Conservation (phyloP, 2,888 invertebrate genomes). For the Danaus chrysippus region DNA sequence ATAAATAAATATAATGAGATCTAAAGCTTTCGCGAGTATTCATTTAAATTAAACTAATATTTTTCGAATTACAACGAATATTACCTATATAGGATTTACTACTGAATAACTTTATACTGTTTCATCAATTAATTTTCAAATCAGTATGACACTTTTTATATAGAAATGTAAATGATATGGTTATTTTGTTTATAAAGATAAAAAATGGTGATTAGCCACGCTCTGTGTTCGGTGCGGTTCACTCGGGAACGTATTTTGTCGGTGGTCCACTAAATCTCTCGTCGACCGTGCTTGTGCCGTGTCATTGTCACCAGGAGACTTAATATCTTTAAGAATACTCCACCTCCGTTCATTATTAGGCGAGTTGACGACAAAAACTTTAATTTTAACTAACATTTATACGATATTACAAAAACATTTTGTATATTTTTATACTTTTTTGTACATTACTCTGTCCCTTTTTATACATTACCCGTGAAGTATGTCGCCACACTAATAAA, state of each 20-base stretch:
- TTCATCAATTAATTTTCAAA: too few relatives aligned
- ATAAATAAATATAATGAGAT: too few relatives aligned
- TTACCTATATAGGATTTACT: too few relatives aligned
- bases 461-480: too few relatives aligned
- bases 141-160: too few relatives aligned
- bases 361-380: too few relatives aligned
- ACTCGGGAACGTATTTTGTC: slow-evolving; percentile 31
- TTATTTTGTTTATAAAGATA: neutral
- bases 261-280: slow-evolving; percentile 43
- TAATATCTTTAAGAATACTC: neutral
- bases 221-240: slow-evolving; percentile 14
- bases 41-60: too few relatives aligned
- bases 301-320: slow-evolving; percentile 30
- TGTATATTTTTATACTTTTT: slow-evolving; percentile 1
- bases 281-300: slow-evolving; percentile 32
- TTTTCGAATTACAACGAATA: too few relatives aligned
- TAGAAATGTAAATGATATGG: too few relatives aligned
- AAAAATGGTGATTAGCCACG: neutral
- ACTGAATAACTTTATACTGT: too few relatives aligned
- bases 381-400: neutral
- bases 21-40: too few relatives aligned
- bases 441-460: neutral
- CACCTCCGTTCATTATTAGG: neutral
- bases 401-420: too few relatives aligned
- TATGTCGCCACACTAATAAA: neutral